These are phyloP conservation scores for Phragmatobia fuliginosa DNA, from an alignment of 2,888 invertebrate species.

Conservation along the genomic window DNA sequence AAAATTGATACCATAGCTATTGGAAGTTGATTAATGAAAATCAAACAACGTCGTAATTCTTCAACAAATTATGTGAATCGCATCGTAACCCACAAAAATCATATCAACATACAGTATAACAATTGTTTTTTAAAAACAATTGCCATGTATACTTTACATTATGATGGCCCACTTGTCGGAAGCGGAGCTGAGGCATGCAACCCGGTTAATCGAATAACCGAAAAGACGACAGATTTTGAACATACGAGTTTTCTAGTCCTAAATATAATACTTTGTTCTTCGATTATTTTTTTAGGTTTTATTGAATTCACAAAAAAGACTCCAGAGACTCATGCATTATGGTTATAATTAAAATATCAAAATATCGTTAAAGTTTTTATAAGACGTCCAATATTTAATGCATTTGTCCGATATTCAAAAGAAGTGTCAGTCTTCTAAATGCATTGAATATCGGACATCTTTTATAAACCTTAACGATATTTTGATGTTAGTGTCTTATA, in stretches of 20 bases:
- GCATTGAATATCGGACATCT: no score
- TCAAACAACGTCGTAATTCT: constrained; percentile 10
- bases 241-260: not conserved
- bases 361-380: no score
- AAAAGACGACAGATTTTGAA: not conserved
- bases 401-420: no score
- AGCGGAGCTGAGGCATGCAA: not conserved
- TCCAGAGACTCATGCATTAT: not conserved
- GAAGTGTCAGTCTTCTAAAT: no score
- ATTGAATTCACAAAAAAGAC: not conserved
- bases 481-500: no score
- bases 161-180: not conserved
- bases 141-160: not conserved
- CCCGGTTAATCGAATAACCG: not conserved
- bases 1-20: constrained; percentile 20
- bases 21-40: constrained; percentile 18
- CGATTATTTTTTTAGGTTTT: no score
- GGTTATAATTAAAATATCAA: not conserved
- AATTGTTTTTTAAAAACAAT: not conserved
- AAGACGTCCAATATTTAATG: no score
- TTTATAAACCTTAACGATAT: no score
- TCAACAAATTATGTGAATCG: not conserved
- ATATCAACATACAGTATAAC: not conserved
- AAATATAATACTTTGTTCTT: not conserved
- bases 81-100: not conserved